A percentile compares a stretch with the other conserved stretches of the same genome.
phyloP scores from a whole-genome alignment of 2,113 vertebrate genomes.

The Gymnogyps californianus region DNA sequence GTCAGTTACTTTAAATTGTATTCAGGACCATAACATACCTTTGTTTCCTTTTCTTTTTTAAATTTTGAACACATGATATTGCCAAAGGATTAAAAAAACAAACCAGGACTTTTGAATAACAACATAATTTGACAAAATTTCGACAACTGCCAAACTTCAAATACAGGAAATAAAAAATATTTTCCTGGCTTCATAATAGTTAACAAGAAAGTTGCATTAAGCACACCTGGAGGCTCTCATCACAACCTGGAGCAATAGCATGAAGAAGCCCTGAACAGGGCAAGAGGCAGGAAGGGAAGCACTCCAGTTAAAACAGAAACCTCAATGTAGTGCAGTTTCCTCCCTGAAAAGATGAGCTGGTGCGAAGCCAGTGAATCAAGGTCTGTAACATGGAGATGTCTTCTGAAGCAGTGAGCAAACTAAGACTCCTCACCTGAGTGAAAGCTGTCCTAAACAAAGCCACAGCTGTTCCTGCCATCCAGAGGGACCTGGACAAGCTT shows the following conservation, averaged over 20 bases:
- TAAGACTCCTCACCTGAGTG: not conserved
- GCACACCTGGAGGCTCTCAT: not conserved
- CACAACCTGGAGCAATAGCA: not conserved
- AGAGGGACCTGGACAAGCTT: not conserved
- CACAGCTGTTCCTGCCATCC: not conserved
- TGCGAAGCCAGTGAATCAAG: not conserved
- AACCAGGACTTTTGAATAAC: not conserved
- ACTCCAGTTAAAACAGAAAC: not conserved
- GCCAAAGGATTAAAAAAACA: not conserved
- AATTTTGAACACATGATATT: not conserved
- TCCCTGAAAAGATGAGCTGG: not conserved
- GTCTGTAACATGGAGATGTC: not conserved
- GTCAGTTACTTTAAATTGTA: not conserved
- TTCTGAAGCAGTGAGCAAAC: not conserved
- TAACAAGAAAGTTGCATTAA: not conserved
- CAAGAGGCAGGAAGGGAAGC: not conserved
- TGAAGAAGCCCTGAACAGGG: not conserved
- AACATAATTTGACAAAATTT: not conserved
- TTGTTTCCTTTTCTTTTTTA: not conserved
- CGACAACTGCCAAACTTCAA: not conserved
- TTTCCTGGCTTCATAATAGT: not conserved
- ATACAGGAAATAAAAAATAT: not conserved
- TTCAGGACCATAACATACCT: not conserved
- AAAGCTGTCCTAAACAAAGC: not conserved
- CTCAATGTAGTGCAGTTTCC: not conserved